Base-by-base conservation (phyloP, 2,888 invertebrate genomes). In the Leptodirus hochenwartii region DNA sequence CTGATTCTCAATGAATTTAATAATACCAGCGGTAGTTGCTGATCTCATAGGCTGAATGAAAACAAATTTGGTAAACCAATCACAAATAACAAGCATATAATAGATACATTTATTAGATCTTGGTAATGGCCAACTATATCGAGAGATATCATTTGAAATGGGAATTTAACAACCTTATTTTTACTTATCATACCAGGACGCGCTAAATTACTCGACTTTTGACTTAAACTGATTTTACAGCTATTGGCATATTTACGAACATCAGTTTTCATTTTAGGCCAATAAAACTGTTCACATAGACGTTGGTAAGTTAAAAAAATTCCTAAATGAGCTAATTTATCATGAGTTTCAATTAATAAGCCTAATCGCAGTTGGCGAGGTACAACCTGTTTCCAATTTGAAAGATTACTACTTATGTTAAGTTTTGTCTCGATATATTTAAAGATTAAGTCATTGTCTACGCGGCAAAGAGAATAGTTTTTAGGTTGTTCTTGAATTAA, bases 101-200 rank as follows among this genome's bases (percentile, higher is more conserved):
- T n/a, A n/a, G n/a, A 15, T 13, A 12, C 29, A 22, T 10, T 29
- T 20, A 9, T 8, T 13, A 11, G 29, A 14, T 3, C 29, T 13
- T 10, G 29, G 29, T 10, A 29, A 22, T 4, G 10, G 29, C 4
- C 29, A 10, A 39, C 22, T 2, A 40, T 27, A 30, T 40, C 39
- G 5, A 31, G 11, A 22, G 30, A 34, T 9, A 39, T 31, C 6
- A 32, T 14, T 17, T 40, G 32, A 28, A 32, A 41, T 2, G 40
- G 39, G 17, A 17, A 23, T 2, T 17, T 8, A 17, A 33, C 33
- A 4, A 22, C 12, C 12, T 30, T 30, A 11, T 32, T 10, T 12
- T 26, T 24, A 5, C 31, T 33, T 33, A 37, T 37, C 11, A 33
- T 24, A 10, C 37, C 34, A 22, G 26, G 20, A 11, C 28, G 30